Base-by-base conservation (phyloP, 1,140 invertebrate genomes). In the Nomia melanderi region DNA sequence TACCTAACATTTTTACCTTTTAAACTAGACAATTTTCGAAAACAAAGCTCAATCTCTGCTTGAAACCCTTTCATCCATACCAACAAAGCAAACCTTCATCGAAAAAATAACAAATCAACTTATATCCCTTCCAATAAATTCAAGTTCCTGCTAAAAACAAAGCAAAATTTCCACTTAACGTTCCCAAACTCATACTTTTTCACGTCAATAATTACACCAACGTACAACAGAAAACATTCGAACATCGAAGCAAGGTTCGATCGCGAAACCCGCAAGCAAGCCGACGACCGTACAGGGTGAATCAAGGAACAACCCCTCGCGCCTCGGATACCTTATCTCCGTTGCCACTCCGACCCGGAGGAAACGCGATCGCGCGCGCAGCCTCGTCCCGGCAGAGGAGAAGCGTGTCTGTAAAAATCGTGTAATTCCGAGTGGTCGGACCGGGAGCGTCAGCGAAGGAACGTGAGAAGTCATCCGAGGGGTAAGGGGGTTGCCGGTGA, bases 241-340 rank as follows among this genome's bases (percentile, higher is more conserved):
- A 44, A 17, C 14, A 44, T 39, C 41, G 41, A 44, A 20, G 62
- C 63, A 67, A 53, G 36, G 78, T 47, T 73, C 72, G 76, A 83
- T 83, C 65, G 63, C 53, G 12, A 57, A 66, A 54, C 64, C 39
- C 41, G 36, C 36, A 39, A 9, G 54, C 72, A 69, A 74, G 70
- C 73, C 66, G 71, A 82, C 69, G 73, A 70, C 78, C 80, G 54
- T 63, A 54, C 69, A 67, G 82, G 74, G 59, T 50, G 67, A 50
- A 33, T 59, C 20, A 57, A 44, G 14, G 39, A 67, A 36, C 50
- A 73, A 69, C 73, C 73, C 64, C 39, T 44, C 67, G 29, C 39
- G 20, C 8, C 25, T 50, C 66, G 78, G 44, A 63, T 12, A 31
- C 72, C 71, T 73, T 69, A 72, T 76, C 62, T 50, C 66, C 41